Evolutionary conservation across 1,140 invertebrate species (phyloP), one percentile per base, ranked within the genome.

Genomic region (Zaprionus vittiger): DNA sequence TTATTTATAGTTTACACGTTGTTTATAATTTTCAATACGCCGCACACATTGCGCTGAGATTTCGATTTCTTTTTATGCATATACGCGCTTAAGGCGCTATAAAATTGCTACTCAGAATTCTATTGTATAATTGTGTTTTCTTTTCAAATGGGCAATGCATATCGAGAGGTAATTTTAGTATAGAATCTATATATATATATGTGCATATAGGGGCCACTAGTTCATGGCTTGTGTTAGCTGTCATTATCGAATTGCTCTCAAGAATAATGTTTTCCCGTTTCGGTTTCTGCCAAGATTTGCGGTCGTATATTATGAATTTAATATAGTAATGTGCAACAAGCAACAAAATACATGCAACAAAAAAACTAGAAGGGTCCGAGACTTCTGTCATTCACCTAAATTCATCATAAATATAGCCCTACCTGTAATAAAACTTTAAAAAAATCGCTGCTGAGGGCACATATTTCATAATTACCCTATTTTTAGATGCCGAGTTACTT

Each of bases 141-240:
- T n/a, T 72, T 66, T 22, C 54, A 20, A 72, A 56, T 56, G 54
- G 20, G 1, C 28, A 41, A 17, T 52, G 47, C 17, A 26, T 26
- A 57, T n/a, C 3, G 15, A 52, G 9, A 41, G 9, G 5, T n/a
- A 59, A 15, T 47, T 59, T 22, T 31, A 73, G 20, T 44, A 22
- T 22, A 44, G n/a, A 60, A 20, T 44, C 37, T 61, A 47, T 37
- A 47, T 26, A 73, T 55, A 76, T 9, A 0, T 77, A 47, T 77
- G 20, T 12, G 24, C 7, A 59, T 56, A 14, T 24, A 47, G 47
- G 31, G 37, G 11, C 49, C n/a, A 20, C 4, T 76, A 41, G 31
- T 55, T 73, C 63, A 72, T 73, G 41, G 77, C 69, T 80, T 86
- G 65, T 71, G 65, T 85, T 68, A 49, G 49, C 31, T 77, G 31